Conservation (phyloP, 2,888 invertebrate species). For the Pandemis cinnamomeana region DNA sequence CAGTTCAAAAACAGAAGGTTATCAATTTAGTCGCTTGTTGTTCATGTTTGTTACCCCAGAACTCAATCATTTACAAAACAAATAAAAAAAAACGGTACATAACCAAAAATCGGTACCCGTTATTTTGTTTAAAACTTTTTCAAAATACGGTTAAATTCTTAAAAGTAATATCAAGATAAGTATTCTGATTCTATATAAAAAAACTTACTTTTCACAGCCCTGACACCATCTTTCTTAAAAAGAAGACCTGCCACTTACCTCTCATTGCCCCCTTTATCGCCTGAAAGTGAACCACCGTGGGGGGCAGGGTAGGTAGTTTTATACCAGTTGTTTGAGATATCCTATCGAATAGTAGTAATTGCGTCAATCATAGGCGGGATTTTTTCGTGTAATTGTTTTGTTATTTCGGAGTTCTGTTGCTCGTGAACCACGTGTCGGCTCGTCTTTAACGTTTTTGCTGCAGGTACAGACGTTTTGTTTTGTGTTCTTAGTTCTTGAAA, state of each 20-base stretch:
- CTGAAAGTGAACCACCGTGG: slow-evolving; percentile 42
- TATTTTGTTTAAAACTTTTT: too few relatives aligned
- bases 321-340: slow-evolving; percentile 58
- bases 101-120: too few relatives aligned
- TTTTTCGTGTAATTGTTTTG: slow-evolving; percentile 74
- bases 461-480: background rate
- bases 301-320: slow-evolving; percentile 55
- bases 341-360: slow-evolving; percentile 77
- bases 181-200: background rate
- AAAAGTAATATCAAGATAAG: too few relatives aligned
- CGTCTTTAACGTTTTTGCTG: background rate
- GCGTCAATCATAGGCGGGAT: slow-evolving; percentile 71
- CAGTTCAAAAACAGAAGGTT: too few relatives aligned
- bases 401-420: slow-evolving; percentile 35
- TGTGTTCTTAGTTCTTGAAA: background rate
- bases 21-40: too few relatives aligned
- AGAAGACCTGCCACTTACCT: slow-evolving; percentile 1
- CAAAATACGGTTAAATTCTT: too few relatives aligned
- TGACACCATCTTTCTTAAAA: background rate
- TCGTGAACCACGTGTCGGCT: slow-evolving; percentile 11
- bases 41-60: too few relatives aligned
- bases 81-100: too few relatives aligned
- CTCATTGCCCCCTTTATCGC: slow-evolving; percentile 46
- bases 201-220: slow-evolving; percentile 17
- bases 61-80: too few relatives aligned